Percentiles rank a stretch among this genome's conserved stretches.
phyloP scores from a whole-genome alignment of 2,888 invertebrate species.

The Tineola bisselliella region DNA sequence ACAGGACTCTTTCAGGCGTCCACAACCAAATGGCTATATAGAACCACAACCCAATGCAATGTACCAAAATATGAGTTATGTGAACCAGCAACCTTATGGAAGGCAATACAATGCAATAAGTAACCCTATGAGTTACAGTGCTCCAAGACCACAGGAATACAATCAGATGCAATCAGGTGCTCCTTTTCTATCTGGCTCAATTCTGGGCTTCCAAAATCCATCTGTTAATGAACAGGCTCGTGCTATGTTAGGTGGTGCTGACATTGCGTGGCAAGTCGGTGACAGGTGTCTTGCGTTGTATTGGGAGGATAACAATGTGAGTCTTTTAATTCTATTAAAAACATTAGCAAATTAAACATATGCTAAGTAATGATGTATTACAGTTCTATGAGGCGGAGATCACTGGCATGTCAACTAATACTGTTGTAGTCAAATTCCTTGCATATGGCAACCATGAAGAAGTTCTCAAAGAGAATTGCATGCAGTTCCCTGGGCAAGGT shows the following conservation, averaged over 20 bases:
- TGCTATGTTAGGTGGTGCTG: constrained; percentile 63
- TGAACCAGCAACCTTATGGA: constrained; percentile 23
- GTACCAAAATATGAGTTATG: constrained; percentile 36
- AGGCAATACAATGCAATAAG: constrained; percentile 32
- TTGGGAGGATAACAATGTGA: constrained; percentile 91
- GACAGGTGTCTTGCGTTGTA: constrained; percentile 90
- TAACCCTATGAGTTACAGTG: constrained; percentile 22
- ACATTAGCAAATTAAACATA: too few species aligned
- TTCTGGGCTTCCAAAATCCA: constrained; percentile 61
- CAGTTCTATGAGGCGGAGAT: constrained; percentile 87
- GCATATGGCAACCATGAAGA: constrained; percentile 93
- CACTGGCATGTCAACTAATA: constrained; percentile 81
- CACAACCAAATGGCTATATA: constrained; percentile 43
- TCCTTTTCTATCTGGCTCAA: constrained; percentile 49
- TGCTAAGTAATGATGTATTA: constrained; percentile 20
- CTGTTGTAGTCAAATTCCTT: constrained; percentile 86
- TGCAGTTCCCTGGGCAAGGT: constrained; percentile 69
- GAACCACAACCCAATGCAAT: constrained; percentile 35
- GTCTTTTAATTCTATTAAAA: too few species aligned
- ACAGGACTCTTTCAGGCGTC: constrained; percentile 35
- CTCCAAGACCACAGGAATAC: constrained; percentile 26
- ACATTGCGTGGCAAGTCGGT: constrained; percentile 77
- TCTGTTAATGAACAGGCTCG: constrained; percentile 63
- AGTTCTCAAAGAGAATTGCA: constrained; percentile 83
- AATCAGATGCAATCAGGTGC: constrained; percentile 30